Percentiles rank a stretch among this genome's conserved stretches.
phyloP scores from a whole-genome alignment of 2,888 invertebrate species.

The Netelia melanura region DNA sequence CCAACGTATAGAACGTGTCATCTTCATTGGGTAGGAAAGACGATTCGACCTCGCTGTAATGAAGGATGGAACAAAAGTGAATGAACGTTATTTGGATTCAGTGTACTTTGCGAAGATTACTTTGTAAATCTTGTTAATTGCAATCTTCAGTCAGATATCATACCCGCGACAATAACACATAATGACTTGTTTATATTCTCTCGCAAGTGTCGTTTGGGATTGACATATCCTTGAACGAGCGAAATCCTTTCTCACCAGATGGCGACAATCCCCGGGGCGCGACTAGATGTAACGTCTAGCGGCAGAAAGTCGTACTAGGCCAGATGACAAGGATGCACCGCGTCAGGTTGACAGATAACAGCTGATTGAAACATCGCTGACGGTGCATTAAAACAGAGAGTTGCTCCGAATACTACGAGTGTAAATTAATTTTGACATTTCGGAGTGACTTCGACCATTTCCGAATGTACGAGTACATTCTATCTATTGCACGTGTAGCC shows the following conservation, averaged over 20 bases:
- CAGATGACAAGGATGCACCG: background rate
- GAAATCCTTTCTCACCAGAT: background rate
- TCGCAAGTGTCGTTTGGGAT: background rate
- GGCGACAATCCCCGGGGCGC: background rate
- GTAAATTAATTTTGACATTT: no score
- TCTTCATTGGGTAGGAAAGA: background rate
- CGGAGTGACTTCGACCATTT: no score
- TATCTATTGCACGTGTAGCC: no score
- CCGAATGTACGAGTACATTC: no score
- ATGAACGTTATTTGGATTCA: conserved; percentile 2
- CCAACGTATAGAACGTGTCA: no score
- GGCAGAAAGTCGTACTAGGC: conserved; percentile 4
- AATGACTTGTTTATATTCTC: conserved; percentile 4
- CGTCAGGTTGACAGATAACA: conserved; percentile 31
- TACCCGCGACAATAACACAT: background rate
- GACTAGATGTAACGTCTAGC: background rate
- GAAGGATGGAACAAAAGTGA: background rate
- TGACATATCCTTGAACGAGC: background rate
- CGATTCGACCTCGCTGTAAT: background rate
- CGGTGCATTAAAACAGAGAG: background rate
- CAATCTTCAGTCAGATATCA: background rate
- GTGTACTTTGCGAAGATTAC: background rate
- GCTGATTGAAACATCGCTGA: conserved; percentile 18
- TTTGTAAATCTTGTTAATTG: background rate
- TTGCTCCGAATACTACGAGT: background rate